Base-by-base conservation (phyloP, 1,140 invertebrate species). In the Drosophila parvula region DNA sequence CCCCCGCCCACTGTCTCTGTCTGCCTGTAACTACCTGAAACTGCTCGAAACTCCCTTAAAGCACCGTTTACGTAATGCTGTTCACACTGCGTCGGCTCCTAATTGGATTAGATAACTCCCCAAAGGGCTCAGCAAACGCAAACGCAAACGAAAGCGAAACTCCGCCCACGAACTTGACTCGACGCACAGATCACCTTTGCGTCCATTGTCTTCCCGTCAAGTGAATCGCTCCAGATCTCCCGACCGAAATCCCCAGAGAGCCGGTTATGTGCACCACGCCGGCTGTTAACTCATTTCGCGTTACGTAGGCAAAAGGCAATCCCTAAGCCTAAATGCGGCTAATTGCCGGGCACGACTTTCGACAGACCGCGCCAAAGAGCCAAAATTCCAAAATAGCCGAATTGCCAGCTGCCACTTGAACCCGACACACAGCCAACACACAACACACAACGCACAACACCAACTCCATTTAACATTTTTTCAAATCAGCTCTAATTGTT, bases 101-200 rank as follows among this genome's bases (percentile, higher is more conserved):
- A 86, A 86, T 86, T 88, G 82, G 83, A 86, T 88, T 88, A 83
- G 82, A 86, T 86, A 86, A 86, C 84, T 88, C 73, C 83, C 74
- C 79, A 60, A 77, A 86, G 83, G 83, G 83, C 70, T 88, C 38
- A 79, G 78, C 82, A 67, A 68, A 50, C 36, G 44, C 38, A 62
- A 56, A 47, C 12, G 48, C 22, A 68, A 61, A 41, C 14, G 51
- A 32, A 69, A 63, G 47, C 34, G 18, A 45, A 41, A 34, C 64
- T 43, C 41, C 60, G 38, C 59, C 67, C 69, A 62, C 74, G 59
- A 62, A 78, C 69, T 75, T 81, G 77, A 71, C 79, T 69, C 69
- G 74, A 68, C 83, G 60, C 74, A 74, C 67, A 43, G 41, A 53
- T 50, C 74, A 53, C 74, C 74, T 67, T 55, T 78, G 64, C 58